Evolutionary conservation across 1,140 invertebrate genomes (phyloP), one percentile per base, ranked within the genome.

Genomic region (Philopotamus ludificatus): DNA sequence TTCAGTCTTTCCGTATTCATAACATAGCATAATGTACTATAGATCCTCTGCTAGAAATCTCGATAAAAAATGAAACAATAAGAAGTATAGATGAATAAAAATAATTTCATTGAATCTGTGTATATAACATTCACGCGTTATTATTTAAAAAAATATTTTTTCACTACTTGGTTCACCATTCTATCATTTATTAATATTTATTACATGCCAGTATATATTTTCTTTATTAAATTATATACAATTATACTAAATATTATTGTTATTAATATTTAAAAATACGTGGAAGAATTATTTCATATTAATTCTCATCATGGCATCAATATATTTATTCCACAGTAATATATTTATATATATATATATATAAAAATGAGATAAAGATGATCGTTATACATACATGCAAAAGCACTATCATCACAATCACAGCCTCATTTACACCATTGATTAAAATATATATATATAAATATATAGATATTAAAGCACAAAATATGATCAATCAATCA

Each of bases 81-180:
- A n/a, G n/a, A n/a, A n/a, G n/a, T n/a, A n/a, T n/a, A n/a, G n/a
- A n/a, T n/a, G n/a, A n/a, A n/a, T n/a, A n/a, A n/a, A n/a, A n/a
- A n/a, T n/a, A n/a, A n/a, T n/a, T n/a, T n/a, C n/a, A n/a, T n/a
- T n/a, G n/a, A n/a, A n/a, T n/a, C n/a, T n/a, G n/a, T n/a, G n/a
- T n/a, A n/a, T n/a, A n/a, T n/a, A n/a, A n/a, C n/a, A 26, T 26
- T 55, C 28, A 55, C 16, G 28, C 28, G 28, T 39, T 55, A 34
- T n/a, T 39, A 58, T 34, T 39, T 23, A 58, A 58, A 58, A 58
- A 58, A 54, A 44, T 44, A 44, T 58, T 58, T 44, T 39, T 10
- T 25, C 51, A n/a, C 51, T 58, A 58, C 55, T 58, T 58, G 55
- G 55, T 58, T 58, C 55, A 58, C 55, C 55, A 23, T 34, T 58